These are phyloP conservation scores for Rugalucina vietnamica DNA, from an alignment of 2,888 invertebrate species.

Conservation along the genomic window DNA sequence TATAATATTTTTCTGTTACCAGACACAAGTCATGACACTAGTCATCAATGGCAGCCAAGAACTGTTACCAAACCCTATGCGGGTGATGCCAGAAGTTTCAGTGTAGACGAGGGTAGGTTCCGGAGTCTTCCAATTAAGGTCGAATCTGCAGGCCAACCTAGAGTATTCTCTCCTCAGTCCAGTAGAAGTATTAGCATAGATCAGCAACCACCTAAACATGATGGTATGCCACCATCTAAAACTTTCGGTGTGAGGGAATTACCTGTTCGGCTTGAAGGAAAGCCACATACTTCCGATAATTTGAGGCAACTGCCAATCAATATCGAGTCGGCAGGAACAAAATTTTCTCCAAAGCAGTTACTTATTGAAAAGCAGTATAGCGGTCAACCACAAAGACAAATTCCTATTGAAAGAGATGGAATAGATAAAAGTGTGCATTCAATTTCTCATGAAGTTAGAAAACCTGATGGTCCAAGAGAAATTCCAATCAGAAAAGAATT, in stretches of 20 bases:
- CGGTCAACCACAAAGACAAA: not conserved
- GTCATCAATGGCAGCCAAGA: constrained; percentile 38
- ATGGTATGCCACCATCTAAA: constrained; percentile 48
- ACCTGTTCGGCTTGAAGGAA: constrained; percentile 57
- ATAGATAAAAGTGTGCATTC: not conserved
- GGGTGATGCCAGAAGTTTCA: constrained; percentile 40
- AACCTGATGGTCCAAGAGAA: not conserved
- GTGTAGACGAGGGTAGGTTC: constrained; percentile 49
- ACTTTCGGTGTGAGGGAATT: constrained; percentile 60
- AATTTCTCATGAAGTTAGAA: not conserved
- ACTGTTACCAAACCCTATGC: not conserved
- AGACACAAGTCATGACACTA: constrained; percentile 54
- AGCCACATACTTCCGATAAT: constrained; percentile 42
- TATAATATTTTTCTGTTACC: constrained; percentile 37
- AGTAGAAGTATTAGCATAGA: constrained; percentile 40
- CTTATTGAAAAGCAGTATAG: not conserved
- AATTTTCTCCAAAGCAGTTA: not conserved
- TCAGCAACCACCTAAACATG: constrained; percentile 36
- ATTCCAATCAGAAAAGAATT: constrained; percentile 14
- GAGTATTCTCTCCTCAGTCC: constrained; percentile 41
- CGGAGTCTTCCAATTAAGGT: constrained; percentile 59
- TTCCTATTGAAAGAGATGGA: constrained; percentile 12
- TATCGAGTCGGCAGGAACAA: constrained; percentile 16
- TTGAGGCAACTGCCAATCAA: constrained; percentile 53
- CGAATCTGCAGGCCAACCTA: constrained; percentile 37